Base-by-base conservation (phyloP, 2,113 vertebrate genomes). In the Sturnus vulgaris region DNA sequence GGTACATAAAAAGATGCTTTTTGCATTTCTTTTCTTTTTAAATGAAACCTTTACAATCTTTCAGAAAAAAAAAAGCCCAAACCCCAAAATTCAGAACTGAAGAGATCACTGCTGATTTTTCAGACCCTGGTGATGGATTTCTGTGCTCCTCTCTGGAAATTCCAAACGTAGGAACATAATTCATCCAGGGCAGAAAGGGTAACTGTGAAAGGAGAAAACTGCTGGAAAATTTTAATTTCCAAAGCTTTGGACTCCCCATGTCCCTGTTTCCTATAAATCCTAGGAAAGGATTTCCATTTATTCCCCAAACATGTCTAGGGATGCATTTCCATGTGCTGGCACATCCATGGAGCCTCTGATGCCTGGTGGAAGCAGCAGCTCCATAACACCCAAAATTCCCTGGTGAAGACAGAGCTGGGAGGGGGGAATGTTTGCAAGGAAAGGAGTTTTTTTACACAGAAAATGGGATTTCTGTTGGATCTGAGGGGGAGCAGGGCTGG, bases 351-450 rank as follows among this genome's bases (percentile, higher is more conserved):
- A 64, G 16, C 69, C 47, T 28, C 65, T 23, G 52, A 3, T 15
- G 24, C 9, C 40, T 47, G 15, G 42, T 0, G 7, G 9, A 12
- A 84, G 30, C 52, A 31, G 79, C 49, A 79, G 65, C 66, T 46
- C 57, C 0, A 0, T 1, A 27, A 71, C 50, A 47, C 52, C 56
- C 42, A 7, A 59, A 49, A 69, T 17, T 76, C 56, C 55, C 37
- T 0, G 1, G 9, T 6, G 60, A 13, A 8, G 42, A 18, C 8
- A 46, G 28, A 6, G 2, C 49, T 28, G 69, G 46, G 22, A 19
- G 40, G 5, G 85, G 57, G 63, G 64, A 91, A 78, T 20, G 47
- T 44, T 63, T 17, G 52, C 12, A 24, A 68, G 69, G 44, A 50
- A 59, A 50, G 30, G 42, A 9, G 14, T 1, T 23, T 47, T 47